phyloP scores from a whole-genome alignment of 2,888 invertebrate species.

The Buathra laborator region DNA sequence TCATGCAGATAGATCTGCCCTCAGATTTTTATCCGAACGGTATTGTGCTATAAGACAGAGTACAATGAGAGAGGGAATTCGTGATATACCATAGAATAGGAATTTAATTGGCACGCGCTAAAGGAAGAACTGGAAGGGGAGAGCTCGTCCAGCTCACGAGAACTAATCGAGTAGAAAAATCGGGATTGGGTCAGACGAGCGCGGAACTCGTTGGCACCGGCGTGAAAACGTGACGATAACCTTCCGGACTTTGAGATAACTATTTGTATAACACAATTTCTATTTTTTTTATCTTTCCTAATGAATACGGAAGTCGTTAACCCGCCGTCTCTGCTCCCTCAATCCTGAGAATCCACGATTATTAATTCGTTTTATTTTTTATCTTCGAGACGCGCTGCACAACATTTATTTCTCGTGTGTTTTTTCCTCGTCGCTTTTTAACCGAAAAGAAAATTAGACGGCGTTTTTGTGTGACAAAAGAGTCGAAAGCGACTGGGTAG shows the following conservation, averaged over 20 bases:
- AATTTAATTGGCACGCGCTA: slow-evolving; percentile 45
- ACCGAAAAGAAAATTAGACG: slow-evolving; percentile 46
- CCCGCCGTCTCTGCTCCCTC: background rate
- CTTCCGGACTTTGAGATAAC: background rate
- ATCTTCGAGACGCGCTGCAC: background rate
- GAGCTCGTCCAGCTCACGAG: slow-evolving; percentile 7
- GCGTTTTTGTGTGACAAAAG: slow-evolving; percentile 8
- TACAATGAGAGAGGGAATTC: slow-evolving; percentile 11
- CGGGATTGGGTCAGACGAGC: slow-evolving; percentile 58
- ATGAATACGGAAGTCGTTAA: background rate
- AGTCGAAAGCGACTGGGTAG: background rate
- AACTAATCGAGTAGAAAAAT: slow-evolving; percentile 63
- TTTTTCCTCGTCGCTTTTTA: background rate
- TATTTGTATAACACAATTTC: background rate
- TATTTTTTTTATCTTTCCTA: no score
- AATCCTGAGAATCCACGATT: background rate
- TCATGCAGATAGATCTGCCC: background rate
- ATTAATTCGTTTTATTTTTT: background rate
- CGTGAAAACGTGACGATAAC: background rate
- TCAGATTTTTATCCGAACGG: background rate
- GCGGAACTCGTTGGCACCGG: slow-evolving; percentile 9
- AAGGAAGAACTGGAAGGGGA: slow-evolving; percentile 21
- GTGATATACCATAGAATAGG: slow-evolving; percentile 33
- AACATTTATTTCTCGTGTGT: background rate
- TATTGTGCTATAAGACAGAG: background rate